Percentiles rank a stretch among this genome's conserved stretches.
Conservation (phyloP, 92 coral and sea anemone genomes). For the Zoanthus gigantus region DNA sequence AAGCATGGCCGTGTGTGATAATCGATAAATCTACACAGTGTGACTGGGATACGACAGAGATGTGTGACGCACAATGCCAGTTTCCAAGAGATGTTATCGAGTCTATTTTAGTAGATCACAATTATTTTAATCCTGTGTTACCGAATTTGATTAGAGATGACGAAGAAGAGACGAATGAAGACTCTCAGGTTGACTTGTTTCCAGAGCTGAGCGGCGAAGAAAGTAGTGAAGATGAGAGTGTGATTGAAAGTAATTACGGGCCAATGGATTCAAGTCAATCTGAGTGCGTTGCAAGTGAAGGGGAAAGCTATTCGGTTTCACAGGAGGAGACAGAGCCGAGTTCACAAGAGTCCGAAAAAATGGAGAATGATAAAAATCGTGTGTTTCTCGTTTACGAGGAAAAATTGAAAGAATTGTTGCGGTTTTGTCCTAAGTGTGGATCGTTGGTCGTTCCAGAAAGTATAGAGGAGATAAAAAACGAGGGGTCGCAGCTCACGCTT, state of each 20-base stretch:
- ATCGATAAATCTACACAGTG: not conserved
- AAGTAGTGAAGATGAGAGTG: not conserved
- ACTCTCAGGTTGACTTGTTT: not conserved
- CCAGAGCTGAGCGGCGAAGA: not conserved
- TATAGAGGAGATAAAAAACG: slow-evolving; percentile 22
- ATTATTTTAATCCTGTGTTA: not conserved
- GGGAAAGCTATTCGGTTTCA: not conserved
- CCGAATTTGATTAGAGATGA: not conserved
- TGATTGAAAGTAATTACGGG: not conserved
- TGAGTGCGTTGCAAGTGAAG: not conserved
- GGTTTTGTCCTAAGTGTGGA: slow-evolving; percentile 40
- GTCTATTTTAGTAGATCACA: not conserved
- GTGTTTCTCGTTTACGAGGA: not conserved
- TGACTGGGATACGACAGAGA: not conserved
- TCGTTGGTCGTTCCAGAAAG: not conserved
- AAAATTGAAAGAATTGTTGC: slow-evolving; percentile 34
- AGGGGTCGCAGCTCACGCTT: slow-evolving; percentile 46
- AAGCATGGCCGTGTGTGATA: not conserved
- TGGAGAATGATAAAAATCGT: not conserved
- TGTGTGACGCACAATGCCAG: slow-evolving; percentile 8
- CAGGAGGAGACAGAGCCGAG: not conserved
- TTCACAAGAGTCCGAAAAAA: not conserved
- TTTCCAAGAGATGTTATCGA: not conserved
- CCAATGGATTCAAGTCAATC: not conserved
- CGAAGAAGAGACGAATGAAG: not conserved